phyloP scores from a whole-genome alignment of 1,140 invertebrate species.

The Drosophila malerkotliana region DNA sequence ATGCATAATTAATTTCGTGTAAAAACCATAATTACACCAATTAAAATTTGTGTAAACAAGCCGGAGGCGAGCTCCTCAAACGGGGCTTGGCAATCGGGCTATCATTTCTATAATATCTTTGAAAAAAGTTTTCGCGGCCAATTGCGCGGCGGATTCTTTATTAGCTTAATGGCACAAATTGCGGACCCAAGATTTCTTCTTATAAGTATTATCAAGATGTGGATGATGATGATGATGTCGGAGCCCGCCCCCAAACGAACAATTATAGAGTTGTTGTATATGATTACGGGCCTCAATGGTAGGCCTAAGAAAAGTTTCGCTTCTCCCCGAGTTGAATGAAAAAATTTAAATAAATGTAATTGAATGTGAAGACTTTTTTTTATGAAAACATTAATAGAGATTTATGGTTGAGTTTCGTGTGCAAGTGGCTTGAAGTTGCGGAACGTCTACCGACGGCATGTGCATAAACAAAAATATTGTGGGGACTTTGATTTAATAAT shows the following conservation, averaged over 20 bases:
- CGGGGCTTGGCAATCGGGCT: slow-evolving; percentile 20
- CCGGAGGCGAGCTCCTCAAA: slow-evolving; percentile 33
- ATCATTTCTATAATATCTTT: slow-evolving; percentile 56
- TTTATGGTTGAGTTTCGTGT: not conserved
- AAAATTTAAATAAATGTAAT: slow-evolving; percentile 1
- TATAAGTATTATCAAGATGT: not conserved
- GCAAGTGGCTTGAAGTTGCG: not conserved
- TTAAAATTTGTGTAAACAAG: slow-evolving; percentile 79
- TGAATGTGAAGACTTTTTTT: not conserved
- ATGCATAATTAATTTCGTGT: slow-evolving; percentile 80
- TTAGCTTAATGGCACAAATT: slow-evolving; percentile 19
- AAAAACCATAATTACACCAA: slow-evolving; percentile 79
- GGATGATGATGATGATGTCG: not conserved
- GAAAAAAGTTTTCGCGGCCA: slow-evolving; percentile 40
- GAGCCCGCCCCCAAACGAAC: not conserved
- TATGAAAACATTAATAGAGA: slow-evolving; percentile 1
- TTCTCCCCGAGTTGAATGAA: not conserved
- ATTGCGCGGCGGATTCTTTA: slow-evolving; percentile 4
- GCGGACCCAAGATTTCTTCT: slow-evolving; percentile 7
- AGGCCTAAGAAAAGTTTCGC: not conserved
- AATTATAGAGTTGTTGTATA: not conserved
- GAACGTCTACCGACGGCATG: not conserved
- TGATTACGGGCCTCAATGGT: not conserved
- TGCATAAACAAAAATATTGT: not conserved
- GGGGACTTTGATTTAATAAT: too few relatives aligned